Base-by-base conservation (phyloP, 2,888 invertebrate species). In the Conops quadrifasciatus region DNA sequence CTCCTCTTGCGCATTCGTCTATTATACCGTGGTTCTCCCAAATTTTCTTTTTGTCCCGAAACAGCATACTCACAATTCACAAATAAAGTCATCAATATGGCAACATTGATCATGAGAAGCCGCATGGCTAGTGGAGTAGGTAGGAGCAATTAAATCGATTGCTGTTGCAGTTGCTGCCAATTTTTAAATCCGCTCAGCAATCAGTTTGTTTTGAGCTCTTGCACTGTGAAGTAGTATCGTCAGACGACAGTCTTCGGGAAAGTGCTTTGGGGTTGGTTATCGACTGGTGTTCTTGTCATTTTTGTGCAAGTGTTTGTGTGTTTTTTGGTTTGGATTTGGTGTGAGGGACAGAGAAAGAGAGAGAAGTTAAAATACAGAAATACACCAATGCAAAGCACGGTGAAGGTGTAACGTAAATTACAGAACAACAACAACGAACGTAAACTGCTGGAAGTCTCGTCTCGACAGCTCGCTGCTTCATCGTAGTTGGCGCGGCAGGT, bases 131-230 rank as follows among this genome's bases (percentile, higher is more conserved):
- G 45, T 24, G n/a, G 21, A 43, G 19, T 13, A 49, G 13, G 28
- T 15, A 51, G 47, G 49, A 68, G 43, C 60, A 49, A 43, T 60
- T 11, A 36, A 49, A 36, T 47, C 68, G 30, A 60, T 49, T 26
- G 47, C 43, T 60, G 53, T n/a, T 65, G 53, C n/a, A 26, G 66
- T 24, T 43, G 43, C 36, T 47, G 30, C 49, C 26, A 83, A 81
- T 36, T 24, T 19, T 21, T 24, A 9, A 19, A 80, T 80, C 77
- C 81, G 81, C 80, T 82, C 79, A 80, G 77, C 75, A 75, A 59
- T 82, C 80, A 83, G 81, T 82, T 82, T 79, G 79, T 80, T 77
- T 80, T 81, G 80, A 79, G 74, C 83, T 82, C 80, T 82, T 81
- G 82, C 81, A 77, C 81, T 80, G 81, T 79, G 73, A 16, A 51